A percentile compares a stretch with the other conserved stretches of the same genome.
Conservation (phyloP, 2,113 vertebrate species). For the Symphodus melops region DNA sequence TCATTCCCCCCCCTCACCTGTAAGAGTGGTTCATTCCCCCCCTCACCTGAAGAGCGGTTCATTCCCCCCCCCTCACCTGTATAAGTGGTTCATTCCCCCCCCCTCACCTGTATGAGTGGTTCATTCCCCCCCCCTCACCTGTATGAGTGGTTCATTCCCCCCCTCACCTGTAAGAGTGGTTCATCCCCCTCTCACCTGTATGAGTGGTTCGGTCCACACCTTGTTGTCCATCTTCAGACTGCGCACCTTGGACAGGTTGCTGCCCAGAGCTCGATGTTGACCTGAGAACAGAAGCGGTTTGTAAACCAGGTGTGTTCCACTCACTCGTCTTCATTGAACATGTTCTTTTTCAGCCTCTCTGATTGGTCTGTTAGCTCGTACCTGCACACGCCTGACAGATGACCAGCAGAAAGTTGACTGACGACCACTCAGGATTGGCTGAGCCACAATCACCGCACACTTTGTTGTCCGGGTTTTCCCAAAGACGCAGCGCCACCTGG, state of each 20-base stretch:
- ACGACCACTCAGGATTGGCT: constrained; percentile 83
- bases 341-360: neutral
- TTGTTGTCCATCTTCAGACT: constrained; percentile 84
- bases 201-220: constrained; percentile 79
- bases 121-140: constrained; percentile 57
- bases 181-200: constrained; percentile 49
- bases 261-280: constrained; percentile 77
- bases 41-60: constrained; percentile 33
- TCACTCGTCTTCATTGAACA: neutral
- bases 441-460: constrained; percentile 81
- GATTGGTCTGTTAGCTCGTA: constrained; percentile 6
- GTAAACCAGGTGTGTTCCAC: neutral
- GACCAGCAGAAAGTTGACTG: constrained; percentile 83
- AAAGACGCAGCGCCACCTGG: constrained; percentile 78
- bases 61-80: constrained; percentile 27
- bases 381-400: constrained; percentile 85
- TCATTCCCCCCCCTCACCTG: constrained; percentile 52
- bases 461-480: constrained; percentile 81
- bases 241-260: constrained; percentile 80
- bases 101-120: constrained; percentile 39
- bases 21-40: constrained; percentile 59
- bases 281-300: constrained; percentile 53
- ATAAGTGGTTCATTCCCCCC: constrained; percentile 45
- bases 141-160: constrained; percentile 63
- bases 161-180: constrained; percentile 34